A percentile compares a stretch with the other conserved stretches of the same genome.
Evolutionary conservation across 2,113 vertebrate species (phyloP).

Genomic region (Alaudala cheleensis): DNA sequence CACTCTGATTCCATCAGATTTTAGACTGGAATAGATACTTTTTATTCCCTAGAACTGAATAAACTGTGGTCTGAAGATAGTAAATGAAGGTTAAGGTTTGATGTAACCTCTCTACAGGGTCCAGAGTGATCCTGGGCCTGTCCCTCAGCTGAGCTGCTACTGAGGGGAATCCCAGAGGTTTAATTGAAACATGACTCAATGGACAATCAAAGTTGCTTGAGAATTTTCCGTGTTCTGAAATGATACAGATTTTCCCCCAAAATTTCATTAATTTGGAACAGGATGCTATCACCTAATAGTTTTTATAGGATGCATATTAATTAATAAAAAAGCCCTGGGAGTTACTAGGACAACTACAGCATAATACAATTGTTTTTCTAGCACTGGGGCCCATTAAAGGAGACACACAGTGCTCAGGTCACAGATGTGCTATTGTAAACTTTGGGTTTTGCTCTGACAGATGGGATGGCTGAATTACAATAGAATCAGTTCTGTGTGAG

Average conservation of each 20-base stretch:
- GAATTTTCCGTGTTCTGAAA: neutral
- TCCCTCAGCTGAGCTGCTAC: neutral
- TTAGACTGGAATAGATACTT: neutral
- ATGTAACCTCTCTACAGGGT: accelerated
- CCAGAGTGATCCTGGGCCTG: neutral
- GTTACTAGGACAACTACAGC: neutral
- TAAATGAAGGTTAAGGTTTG: neutral
- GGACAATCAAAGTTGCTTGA: neutral
- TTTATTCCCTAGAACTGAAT: neutral
- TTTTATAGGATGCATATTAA: neutral
- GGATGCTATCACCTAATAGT: neutral
- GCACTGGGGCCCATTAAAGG: neutral
- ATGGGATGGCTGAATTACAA: slow-evolving; percentile 11
- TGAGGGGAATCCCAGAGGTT: neutral
- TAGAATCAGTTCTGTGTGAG: neutral
- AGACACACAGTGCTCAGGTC: neutral
- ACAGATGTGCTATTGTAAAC: neutral
- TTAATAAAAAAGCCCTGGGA: neutral
- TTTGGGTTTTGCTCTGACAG: neutral
- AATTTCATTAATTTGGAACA: neutral
- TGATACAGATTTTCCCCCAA: neutral
- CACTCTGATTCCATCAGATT: neutral
- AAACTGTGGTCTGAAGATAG: neutral
- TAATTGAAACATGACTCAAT: neutral
- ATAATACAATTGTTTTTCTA: neutral